Conservation (phyloP, 2,888 invertebrate genomes). For the Molanna angustata region DNA sequence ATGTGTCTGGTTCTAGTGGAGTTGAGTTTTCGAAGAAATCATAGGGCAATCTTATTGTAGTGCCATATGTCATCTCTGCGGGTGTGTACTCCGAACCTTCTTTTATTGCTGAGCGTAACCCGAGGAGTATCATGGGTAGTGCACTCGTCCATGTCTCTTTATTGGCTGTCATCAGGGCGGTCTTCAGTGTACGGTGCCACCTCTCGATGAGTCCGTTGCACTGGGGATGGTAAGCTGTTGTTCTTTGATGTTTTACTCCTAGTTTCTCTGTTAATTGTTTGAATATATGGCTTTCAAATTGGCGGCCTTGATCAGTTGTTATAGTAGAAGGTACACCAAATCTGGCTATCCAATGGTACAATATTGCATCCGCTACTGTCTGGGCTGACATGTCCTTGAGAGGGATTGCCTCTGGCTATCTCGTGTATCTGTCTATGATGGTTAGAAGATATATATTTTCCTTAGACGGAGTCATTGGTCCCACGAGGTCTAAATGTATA, state of each 20-base stretch:
- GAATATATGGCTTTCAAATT: conserved; percentile 32
- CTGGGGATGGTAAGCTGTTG: conserved; percentile 32
- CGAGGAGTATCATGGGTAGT: conserved; percentile 37
- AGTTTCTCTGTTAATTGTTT: conserved; percentile 21
- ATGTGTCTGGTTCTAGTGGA: too few relatives aligned
- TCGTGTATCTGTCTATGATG: conserved; percentile 37
- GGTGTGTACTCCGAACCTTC: too few relatives aligned
- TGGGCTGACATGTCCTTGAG: conserved; percentile 40
- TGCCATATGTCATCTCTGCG: too few relatives aligned
- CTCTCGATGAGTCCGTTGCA: conserved; percentile 31
- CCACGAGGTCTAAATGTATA: conserved; percentile 43
- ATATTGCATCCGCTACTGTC: conserved; percentile 39
- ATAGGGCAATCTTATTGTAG: too few relatives aligned
- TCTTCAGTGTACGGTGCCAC: conserved; percentile 34
- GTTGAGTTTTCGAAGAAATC: too few relatives aligned
- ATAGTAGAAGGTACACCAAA: conserved; percentile 33
- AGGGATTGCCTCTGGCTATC: conserved; percentile 42
- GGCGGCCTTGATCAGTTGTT: conserved; percentile 32
- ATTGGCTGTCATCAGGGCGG: conserved; percentile 28
- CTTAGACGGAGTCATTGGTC: conserved; percentile 39
- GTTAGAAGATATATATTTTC: conserved; percentile 39
- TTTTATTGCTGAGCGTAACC: conserved; percentile 35
- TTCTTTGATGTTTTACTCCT: conserved; percentile 31
- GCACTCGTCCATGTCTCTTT: conserved; percentile 27
- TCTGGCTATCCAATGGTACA: conserved; percentile 36